These are phyloP conservation scores for Tachyglossus aculeatus DNA, from an alignment of 2,797 vertebrate genomes.

Conservation along the genomic window DNA sequence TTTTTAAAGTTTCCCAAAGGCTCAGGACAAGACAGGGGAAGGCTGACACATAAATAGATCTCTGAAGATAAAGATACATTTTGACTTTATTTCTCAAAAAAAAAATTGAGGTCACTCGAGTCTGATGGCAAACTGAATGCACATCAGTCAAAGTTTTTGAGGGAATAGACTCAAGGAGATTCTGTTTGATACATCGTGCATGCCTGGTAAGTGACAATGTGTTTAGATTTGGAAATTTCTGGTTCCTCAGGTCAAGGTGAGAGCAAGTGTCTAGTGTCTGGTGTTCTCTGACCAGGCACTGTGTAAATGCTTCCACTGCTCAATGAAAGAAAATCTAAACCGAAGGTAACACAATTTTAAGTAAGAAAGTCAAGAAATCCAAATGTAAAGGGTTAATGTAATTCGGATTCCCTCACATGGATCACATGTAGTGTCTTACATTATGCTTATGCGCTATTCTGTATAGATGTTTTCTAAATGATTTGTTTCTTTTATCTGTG, in stretches of 20 bases:
- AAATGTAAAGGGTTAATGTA: not conserved
- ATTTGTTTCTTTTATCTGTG: fast-evolving
- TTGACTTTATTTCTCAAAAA: slow-evolving; percentile 73
- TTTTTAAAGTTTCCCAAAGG: slow-evolving; percentile 63
- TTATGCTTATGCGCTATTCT: too few species aligned
- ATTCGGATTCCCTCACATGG: not conserved
- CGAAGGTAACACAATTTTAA: not conserved
- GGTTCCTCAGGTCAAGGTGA: slow-evolving; percentile 65
- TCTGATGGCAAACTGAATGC: slow-evolving; percentile 68
- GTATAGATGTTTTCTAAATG: slow-evolving; percentile 2
- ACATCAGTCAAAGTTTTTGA: slow-evolving; percentile 61
- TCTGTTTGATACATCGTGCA: slow-evolving; percentile 63
- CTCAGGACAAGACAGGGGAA: slow-evolving; percentile 57
- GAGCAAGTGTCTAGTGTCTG: not conserved
- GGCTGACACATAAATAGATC: slow-evolving; percentile 70
- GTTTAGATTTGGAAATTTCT: slow-evolving; percentile 53
- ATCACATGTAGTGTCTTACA: not conserved
- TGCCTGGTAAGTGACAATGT: slow-evolving; percentile 54
- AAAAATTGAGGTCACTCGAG: slow-evolving; percentile 70
- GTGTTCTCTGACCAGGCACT: not conserved
- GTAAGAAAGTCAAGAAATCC: not conserved
- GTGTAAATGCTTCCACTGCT: not conserved
- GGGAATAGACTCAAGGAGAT: slow-evolving; percentile 4
- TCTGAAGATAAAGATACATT: slow-evolving; percentile 67
- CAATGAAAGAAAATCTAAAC: not conserved